These are phyloP conservation scores for Xanthia icteritia DNA, from an alignment of 2,888 invertebrate genomes.

Conservation along the genomic window DNA sequence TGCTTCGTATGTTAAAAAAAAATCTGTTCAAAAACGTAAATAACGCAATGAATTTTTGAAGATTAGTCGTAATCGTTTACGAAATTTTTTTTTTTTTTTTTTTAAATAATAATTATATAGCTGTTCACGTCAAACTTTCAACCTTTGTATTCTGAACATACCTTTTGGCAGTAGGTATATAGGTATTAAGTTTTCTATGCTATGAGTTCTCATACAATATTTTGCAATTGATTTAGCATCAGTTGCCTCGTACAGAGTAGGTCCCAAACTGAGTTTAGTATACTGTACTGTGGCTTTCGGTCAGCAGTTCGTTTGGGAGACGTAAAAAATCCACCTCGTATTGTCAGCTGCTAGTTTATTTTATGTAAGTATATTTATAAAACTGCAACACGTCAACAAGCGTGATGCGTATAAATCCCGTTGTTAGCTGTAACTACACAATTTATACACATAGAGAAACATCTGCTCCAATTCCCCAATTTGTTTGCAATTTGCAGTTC, in stretches of 20 bases:
- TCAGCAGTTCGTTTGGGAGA: not conserved
- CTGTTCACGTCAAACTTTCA: not conserved
- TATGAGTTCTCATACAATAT: not conserved
- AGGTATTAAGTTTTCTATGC: not conserved
- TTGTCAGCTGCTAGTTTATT: conserved; percentile 38
- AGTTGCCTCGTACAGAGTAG: not conserved
- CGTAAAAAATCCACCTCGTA: not conserved
- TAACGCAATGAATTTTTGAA: too few relatives aligned
- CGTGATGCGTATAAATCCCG: conserved; percentile 58
- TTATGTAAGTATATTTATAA: conserved; percentile 18
- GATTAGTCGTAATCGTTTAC: too few relatives aligned
- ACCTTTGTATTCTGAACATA: not conserved
- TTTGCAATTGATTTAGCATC: not conserved
- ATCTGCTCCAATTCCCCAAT: conserved; percentile 68
- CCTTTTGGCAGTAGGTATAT: too few relatives aligned
- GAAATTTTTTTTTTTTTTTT: too few relatives aligned
- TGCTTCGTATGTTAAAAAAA: too few relatives aligned
- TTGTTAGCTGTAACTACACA: conserved; percentile 64
- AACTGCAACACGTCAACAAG: conserved; percentile 53
- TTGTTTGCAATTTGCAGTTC: conserved; percentile 70
- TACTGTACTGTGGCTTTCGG: too few relatives aligned
- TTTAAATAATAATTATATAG: too few relatives aligned
- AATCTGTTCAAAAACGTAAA: too few relatives aligned
- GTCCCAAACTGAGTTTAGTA: not conserved
- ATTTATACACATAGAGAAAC: conserved; percentile 58